Evolutionary conservation across 2,797 vertebrate species (phyloP).

Genomic region (Malurus splendens): DNA sequence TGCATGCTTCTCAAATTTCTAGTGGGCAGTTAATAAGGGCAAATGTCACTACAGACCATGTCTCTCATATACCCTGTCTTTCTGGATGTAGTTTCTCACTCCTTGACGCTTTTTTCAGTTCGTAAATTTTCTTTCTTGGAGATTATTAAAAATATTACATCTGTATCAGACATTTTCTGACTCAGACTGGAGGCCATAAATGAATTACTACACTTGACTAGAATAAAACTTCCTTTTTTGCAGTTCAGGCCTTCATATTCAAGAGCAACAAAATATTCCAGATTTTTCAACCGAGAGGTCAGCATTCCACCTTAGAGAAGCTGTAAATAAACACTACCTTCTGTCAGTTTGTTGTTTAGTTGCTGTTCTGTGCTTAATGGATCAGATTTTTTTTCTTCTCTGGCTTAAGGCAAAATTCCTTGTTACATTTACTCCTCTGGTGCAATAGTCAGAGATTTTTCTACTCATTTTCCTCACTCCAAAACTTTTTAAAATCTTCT

Average conservation of each 20-base stretch:
- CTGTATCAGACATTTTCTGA: not conserved
- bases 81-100: not conserved
- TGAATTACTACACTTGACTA: not conserved
- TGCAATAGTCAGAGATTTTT: not conserved
- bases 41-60: not conserved
- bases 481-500: not conserved
- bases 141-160: too few relatives aligned
- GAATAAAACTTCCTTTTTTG: not conserved
- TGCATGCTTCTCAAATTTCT: fast-evolving
- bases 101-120: not conserved
- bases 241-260: not conserved
- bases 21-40: not conserved
- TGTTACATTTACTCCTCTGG: not conserved
- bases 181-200: not conserved
- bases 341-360: not conserved
- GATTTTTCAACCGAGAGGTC: not conserved
- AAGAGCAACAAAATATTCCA: not conserved
- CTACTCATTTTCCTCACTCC: not conserved
- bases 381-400: not conserved
- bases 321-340: not conserved
- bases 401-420: not conserved
- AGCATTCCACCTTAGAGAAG: not conserved
- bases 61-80: not conserved
- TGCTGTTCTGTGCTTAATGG: not conserved
- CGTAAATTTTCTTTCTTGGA: not conserved